These are phyloP conservation scores for Thymelicus lineola DNA, from an alignment of 2,888 invertebrate species.

Conservation along the genomic window DNA sequence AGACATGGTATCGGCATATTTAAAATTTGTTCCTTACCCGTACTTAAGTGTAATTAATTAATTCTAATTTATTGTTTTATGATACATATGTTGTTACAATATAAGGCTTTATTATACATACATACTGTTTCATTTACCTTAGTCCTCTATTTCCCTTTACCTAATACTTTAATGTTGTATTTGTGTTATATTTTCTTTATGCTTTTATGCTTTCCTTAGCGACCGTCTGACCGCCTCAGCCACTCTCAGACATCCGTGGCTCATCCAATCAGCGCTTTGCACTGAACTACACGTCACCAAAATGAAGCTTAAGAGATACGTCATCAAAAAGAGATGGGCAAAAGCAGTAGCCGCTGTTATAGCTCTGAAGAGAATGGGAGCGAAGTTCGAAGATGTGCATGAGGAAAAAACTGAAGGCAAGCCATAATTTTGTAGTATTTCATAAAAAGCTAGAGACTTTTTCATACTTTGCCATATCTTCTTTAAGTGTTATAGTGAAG, in stretches of 20 bases:
- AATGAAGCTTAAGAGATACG: constrained; percentile 93
- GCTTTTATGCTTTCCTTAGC: constrained; percentile 75
- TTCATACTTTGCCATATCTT: constrained; percentile 2
- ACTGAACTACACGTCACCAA: constrained; percentile 90
- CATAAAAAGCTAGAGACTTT: constrained; percentile 16
- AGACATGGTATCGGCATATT: constrained; percentile 44
- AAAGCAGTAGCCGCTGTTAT: constrained; percentile 95
- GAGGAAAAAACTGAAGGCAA: constrained; percentile 43
- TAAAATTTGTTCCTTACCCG: constrained; percentile 70
- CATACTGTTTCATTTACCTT: constrained; percentile 46
- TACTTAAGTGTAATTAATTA: constrained; percentile 64
- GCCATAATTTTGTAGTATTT: constrained; percentile 19
- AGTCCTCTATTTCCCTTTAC: background rate
- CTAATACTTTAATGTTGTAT: background rate
- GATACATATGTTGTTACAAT: constrained; percentile 75
- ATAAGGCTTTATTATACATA: constrained; percentile 54
- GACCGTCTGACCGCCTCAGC: constrained; percentile 89
- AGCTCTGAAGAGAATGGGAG: constrained; percentile 94
- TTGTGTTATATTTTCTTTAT: background rate
- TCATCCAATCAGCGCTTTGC: constrained; percentile 87
- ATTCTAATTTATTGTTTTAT: constrained; percentile 73
- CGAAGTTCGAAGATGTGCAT: constrained; percentile 85
- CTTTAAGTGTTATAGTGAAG: background rate
- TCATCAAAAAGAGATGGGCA: constrained; percentile 95
- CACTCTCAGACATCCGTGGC: constrained; percentile 92